Conservation (phyloP, 2,113 vertebrate species). For the Chamaea fasciata region DNA sequence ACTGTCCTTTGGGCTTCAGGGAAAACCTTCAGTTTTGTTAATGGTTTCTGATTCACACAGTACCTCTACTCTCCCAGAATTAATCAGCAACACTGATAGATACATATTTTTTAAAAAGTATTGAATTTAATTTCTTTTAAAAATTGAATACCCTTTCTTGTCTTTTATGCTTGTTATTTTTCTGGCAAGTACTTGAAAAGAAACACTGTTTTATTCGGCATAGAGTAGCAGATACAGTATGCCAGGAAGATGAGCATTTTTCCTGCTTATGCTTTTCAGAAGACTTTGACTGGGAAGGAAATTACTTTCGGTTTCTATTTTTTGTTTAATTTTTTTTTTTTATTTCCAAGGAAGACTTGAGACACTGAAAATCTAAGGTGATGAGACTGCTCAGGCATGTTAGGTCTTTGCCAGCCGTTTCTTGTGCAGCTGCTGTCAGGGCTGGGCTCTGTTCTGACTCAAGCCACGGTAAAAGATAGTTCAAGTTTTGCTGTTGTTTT, state of each 20-base stretch:
- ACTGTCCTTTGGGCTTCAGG: neutral
- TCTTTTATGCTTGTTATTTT: neutral
- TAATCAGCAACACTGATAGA: neutral
- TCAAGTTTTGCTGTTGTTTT: conserved; percentile 3
- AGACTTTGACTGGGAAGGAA: neutral
- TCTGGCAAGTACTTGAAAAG: neutral
- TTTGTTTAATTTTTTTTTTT: no score
- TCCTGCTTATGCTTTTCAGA: neutral
- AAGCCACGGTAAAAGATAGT: neutral
- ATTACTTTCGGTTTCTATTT: neutral
- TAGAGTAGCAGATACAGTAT: neutral
- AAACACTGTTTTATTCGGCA: neutral
- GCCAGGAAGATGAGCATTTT: neutral
- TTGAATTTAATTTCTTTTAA: neutral
- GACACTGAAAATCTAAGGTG: neutral
- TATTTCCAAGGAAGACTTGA: neutral
- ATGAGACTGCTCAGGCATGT: neutral
- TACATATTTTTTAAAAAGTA: fast-evolving
- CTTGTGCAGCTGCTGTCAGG: conserved; percentile 45
- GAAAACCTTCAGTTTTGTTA: neutral
- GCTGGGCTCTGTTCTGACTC: neutral
- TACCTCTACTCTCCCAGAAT: neutral
- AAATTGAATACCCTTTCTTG: neutral
- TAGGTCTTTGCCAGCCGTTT: conserved; percentile 38
- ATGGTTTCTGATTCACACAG: neutral